These are phyloP conservation scores for Cantharis nigra DNA, from an alignment of 2,888 invertebrate genomes.

Conservation along the genomic window DNA sequence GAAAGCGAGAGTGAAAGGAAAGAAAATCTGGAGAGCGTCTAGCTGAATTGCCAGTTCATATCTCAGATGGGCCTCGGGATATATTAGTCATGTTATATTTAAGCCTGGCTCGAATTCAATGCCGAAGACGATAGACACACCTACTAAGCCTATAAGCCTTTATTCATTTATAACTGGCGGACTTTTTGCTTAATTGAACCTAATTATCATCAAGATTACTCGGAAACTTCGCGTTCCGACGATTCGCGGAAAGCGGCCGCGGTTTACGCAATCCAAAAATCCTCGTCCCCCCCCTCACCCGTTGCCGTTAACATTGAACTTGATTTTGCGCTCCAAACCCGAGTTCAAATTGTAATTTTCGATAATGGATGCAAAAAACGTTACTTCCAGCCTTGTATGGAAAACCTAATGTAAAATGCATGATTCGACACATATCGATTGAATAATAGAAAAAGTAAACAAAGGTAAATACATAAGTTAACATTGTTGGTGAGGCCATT, in stretches of 20 bases:
- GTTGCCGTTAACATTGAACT: not conserved
- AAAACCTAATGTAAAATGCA: constrained; percentile 1
- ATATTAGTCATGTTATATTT: constrained; percentile 55
- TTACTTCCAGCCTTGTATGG: not conserved
- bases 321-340: not conserved
- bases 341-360: not conserved
- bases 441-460: constrained; percentile 24
- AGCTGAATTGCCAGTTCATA: constrained; percentile 36
- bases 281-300: not conserved
- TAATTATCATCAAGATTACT: not conserved
- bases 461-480: constrained; percentile 20
- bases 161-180: not conserved
- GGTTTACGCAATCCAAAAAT: not conserved
- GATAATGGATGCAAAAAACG: not conserved
- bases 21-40: constrained; percentile 16
- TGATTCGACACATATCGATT: constrained; percentile 15
- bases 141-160: constrained; percentile 1
- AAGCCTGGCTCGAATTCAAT: constrained; percentile 55
- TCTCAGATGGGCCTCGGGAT: constrained; percentile 53
- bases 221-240: not conserved
- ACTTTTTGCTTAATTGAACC: not conserved
- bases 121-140: constrained; percentile 39
- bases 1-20: constrained; percentile 17
- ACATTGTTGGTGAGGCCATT: constrained; percentile 17
- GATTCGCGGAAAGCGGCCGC: not conserved